A percentile compares a stretch with the other conserved stretches of the same genome.
phyloP scores from a whole-genome alignment of 2,797 vertebrate genomes.

The Taeniopygia guttata region DNA sequence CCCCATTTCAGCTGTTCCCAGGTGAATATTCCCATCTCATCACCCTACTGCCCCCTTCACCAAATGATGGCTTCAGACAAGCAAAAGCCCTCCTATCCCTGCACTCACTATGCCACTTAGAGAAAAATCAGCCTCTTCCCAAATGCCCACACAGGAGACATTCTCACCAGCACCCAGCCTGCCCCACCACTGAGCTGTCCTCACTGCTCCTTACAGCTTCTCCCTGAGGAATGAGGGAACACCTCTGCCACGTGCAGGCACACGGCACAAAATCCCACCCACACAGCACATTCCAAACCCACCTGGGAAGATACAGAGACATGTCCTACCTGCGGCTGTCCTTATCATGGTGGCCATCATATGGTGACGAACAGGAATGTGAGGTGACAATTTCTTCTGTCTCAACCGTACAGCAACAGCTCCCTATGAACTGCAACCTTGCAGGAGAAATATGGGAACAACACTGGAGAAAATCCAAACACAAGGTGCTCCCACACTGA shows the following conservation, averaged over 20 bases:
- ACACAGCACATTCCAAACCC: background rate
- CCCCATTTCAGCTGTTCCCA: background rate
- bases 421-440: background rate
- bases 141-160: background rate
- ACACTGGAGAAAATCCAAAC: background rate
- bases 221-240: accelerated
- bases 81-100: background rate
- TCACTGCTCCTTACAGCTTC: background rate
- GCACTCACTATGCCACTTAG: accelerated
- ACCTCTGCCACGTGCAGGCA: accelerated
- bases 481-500: background rate
- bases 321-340: background rate
- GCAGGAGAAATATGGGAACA: background rate
- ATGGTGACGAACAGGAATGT: background rate
- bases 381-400: background rate
- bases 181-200: background rate
- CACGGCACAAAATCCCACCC: background rate
- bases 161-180: background rate
- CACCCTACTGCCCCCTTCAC: background rate
- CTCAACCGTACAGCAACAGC: background rate
- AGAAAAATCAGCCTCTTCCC: background rate
- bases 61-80: background rate
- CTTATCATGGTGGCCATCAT: background rate
- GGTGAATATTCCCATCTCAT: background rate
- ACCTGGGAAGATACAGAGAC: background rate